phyloP scores from a whole-genome alignment of 2,888 invertebrate genomes.

The Philhelius pedissequus region DNA sequence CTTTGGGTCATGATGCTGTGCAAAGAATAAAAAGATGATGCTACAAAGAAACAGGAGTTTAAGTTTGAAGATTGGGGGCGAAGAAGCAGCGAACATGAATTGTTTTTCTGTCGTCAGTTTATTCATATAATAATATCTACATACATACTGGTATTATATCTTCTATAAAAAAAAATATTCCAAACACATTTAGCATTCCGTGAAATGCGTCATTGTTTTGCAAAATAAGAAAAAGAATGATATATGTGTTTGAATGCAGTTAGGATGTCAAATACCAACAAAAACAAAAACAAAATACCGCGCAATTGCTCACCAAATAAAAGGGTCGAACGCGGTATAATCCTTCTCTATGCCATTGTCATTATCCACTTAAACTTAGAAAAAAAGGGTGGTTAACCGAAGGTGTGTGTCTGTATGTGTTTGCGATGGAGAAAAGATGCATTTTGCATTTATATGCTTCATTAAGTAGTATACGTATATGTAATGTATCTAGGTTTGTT shows the following conservation, averaged over 20 bases:
- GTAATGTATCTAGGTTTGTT: background rate
- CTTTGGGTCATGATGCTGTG: slow-evolving; percentile 56
- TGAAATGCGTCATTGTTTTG: slow-evolving; percentile 41
- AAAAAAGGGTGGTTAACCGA: slow-evolving; percentile 6
- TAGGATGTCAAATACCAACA: background rate
- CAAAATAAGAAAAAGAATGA: background rate
- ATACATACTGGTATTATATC: no score
- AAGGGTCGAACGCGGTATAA: slow-evolving; percentile 1
- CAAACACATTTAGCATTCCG: background rate
- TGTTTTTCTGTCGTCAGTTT: background rate
- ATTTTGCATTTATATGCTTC: slow-evolving; percentile 19
- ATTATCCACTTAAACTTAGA: slow-evolving; percentile 39
- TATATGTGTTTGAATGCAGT: slow-evolving; percentile 27
- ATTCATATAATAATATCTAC: background rate
- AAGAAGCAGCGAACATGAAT: slow-evolving; percentile 26
- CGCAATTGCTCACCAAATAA: background rate
- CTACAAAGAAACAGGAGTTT: background rate
- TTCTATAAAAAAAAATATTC: background rate
- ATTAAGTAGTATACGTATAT: background rate
- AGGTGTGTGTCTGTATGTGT: background rate
- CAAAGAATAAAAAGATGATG: slow-evolving; percentile 13
- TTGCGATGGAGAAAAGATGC: background rate
- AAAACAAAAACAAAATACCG: background rate
- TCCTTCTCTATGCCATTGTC: slow-evolving; percentile 40
- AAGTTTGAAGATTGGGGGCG: background rate